Evolutionary conservation across 1,140 invertebrate genomes (phyloP), one percentile per base, ranked within the genome.

Genomic region (Neodiprion lecontei): DNA sequence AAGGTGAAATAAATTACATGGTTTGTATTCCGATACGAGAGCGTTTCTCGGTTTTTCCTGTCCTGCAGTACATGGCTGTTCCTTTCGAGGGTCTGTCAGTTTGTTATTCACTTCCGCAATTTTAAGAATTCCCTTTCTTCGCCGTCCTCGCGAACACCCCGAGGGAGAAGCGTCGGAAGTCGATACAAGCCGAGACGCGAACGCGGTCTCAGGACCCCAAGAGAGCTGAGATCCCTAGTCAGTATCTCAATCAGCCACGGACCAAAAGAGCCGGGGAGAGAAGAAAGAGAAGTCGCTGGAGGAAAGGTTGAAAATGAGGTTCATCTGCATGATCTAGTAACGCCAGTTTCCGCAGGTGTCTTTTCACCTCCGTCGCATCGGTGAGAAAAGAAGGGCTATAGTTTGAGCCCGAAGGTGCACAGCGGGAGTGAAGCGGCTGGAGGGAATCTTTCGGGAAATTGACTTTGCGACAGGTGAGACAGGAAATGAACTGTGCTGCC

Each of bases 401-500:
- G 28, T 40, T 40, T 1, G 28, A 40, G 53, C 53, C 53, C 53
- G 53, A 17, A 61, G 53, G 53, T 61, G 53, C 11, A 9, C 28
- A 61, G 11, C 53, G 11, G 11, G n/a, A 17, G 53, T 61, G 9
- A 61, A 12, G 11, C 53, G 11, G 53, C 53, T 40, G 28, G 28
- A 40, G 53, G 53, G n/a, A 61, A 61, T 61, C 53, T 61, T 61
- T 61, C 53, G 53, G 53, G 53, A 61, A 61, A 61, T 61, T 9
- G 53, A 61, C 53, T 61, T 5, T 61, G 53, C 53, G 53, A 61
- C 53, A 61, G 53, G 53, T 61, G 53, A 61, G 53, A 61, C 53
- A 61, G 53, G 53, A 61, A 61, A 61, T 61, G 53, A 61, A 61
- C 53, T 61, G 53, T 61, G 53, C 11, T 61, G 11, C 28, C 28